These are phyloP conservation scores for Halichoeres trimaculatus DNA, from an alignment of 2,113 vertebrate species.

Conservation along the genomic window DNA sequence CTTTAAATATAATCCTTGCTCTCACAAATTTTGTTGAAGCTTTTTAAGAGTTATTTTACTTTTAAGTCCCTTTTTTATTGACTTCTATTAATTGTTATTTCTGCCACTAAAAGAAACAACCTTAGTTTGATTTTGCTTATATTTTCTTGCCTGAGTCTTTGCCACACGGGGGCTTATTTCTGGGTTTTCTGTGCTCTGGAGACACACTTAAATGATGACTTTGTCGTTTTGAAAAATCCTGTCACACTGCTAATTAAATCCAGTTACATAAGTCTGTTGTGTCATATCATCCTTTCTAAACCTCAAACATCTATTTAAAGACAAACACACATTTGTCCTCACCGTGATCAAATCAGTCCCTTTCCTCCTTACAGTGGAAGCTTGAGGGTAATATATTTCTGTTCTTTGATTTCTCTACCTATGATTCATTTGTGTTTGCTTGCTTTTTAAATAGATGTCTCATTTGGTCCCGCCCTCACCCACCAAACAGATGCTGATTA, in stretches of 20 bases:
- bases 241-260: constrained; percentile 13
- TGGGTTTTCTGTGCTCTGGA: background rate
- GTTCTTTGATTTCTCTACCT: constrained; percentile 16
- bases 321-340: constrained; percentile 1
- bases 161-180: background rate
- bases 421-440: background rate
- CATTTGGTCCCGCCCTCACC: background rate
- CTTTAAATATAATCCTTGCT: too few relatives aligned
- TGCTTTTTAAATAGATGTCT: constrained; percentile 35
- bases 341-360: background rate
- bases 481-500: constrained; percentile 31
- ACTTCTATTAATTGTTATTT: too few relatives aligned
- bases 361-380: background rate
- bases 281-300: constrained; percentile 1
- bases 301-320: constrained; percentile 7
- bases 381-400: constrained; percentile 24
- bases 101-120: too few relatives aligned
- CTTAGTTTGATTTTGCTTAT: too few relatives aligned
- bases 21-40: too few relatives aligned
- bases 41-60: too few relatives aligned
- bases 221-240: background rate
- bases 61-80: too few relatives aligned
- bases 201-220: background rate
- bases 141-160: too few relatives aligned
- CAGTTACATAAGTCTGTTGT: constrained; percentile 21